These are phyloP conservation scores for Tipula helvola DNA, from an alignment of 2,888 invertebrate genomes.

Conservation along the genomic window DNA sequence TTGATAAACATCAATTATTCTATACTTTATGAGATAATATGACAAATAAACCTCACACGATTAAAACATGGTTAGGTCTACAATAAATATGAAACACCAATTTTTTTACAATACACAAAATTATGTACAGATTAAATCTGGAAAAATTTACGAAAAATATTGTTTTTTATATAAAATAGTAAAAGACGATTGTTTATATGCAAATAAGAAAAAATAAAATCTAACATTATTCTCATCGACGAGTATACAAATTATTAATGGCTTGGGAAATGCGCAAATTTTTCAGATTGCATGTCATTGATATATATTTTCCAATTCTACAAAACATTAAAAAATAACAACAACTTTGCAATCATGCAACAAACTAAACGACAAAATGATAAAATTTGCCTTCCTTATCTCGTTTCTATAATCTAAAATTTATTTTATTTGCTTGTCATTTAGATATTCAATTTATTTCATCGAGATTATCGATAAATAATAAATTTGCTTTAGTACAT, in stretches of 20 bases:
- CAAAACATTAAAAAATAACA: not conserved
- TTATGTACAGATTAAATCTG: no score
- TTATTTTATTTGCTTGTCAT: not conserved
- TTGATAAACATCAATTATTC: no score
- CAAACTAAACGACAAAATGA: not conserved
- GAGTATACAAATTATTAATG: not conserved
- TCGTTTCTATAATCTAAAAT: not conserved
- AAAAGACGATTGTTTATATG: no score
- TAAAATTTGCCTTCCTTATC: not conserved
- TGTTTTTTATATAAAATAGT: no score
- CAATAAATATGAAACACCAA: no score
- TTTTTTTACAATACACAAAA: no score
- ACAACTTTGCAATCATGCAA: not conserved
- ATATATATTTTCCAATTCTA: not conserved
- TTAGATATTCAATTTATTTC: not conserved
- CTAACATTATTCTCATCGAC: not conserved
- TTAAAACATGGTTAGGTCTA: no score
- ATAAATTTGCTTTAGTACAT: not conserved
- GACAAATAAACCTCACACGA: no score
- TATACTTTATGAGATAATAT: no score
- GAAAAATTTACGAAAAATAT: no score
- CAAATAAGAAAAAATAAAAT: no score
- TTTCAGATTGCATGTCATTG: not conserved
- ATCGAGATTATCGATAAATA: not conserved
- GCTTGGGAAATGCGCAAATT: not conserved